A percentile compares a stretch with the other conserved stretches of the same genome.
Conservation (phyloP, 2,888 invertebrate species). For the Beris chalybata region DNA sequence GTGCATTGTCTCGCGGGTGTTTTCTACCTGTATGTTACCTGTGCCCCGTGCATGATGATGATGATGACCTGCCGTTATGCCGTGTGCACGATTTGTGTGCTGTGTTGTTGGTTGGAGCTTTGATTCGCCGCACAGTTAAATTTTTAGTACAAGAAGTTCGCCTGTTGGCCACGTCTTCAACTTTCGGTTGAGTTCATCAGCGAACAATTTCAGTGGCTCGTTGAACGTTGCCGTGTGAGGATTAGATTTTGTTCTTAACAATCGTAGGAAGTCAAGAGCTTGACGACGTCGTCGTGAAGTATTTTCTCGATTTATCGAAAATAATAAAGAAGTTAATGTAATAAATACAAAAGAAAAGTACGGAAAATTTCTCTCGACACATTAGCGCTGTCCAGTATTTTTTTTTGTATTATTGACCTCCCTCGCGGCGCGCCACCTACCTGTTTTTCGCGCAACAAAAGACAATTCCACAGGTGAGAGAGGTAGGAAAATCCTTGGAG, state of each 20-base stretch:
- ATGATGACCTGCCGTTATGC: slow-evolving; percentile 24
- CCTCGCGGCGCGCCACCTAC: no score
- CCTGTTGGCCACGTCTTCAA: slow-evolving; percentile 28
- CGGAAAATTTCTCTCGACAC: no score
- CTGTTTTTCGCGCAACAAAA: no score
- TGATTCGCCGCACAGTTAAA: slow-evolving; percentile 16
- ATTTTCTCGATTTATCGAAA: no score
- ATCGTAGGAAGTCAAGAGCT: neutral
- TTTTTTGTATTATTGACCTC: no score
- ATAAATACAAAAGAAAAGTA: no score
- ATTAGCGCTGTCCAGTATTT: no score
- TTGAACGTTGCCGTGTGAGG: slow-evolving; percentile 31
- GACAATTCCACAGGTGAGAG: no score
- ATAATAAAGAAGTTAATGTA: no score
- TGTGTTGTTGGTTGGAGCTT: slow-evolving; percentile 13
- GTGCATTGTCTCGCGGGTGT: neutral
- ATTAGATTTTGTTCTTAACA: neutral
- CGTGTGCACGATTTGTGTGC: neutral
- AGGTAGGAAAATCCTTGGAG: no score
- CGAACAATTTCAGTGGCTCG: slow-evolving; percentile 22
- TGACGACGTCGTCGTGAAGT: neutral
- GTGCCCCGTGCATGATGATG: slow-evolving; percentile 22
- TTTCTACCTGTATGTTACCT: slow-evolving; percentile 1
- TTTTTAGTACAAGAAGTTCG: slow-evolving; percentile 18
- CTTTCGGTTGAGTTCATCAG: slow-evolving; percentile 11